These are phyloP conservation scores for Hiodon tergisus DNA, from an alignment of 2,113 vertebrate species.

Conservation along the genomic window DNA sequence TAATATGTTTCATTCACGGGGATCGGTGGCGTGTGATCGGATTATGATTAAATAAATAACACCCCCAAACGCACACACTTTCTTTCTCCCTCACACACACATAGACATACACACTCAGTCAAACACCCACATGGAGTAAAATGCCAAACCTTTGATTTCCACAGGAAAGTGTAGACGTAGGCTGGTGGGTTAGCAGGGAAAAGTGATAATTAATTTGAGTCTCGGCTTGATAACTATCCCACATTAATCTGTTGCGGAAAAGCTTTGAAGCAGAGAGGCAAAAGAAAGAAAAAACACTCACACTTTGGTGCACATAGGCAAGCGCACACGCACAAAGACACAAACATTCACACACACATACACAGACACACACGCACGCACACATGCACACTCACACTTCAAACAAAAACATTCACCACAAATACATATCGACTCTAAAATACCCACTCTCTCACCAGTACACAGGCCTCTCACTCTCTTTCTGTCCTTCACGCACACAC, in stretches of 20 bases:
- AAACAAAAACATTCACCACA: conserved; percentile 21
- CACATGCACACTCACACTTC: conserved; percentile 26
- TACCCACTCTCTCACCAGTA: conserved; percentile 18
- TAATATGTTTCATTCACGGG: too few species aligned
- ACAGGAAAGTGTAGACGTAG: not conserved
- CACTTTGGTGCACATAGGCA: not conserved
- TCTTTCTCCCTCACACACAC: not conserved
- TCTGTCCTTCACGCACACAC: too few species aligned
- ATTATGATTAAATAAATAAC: conserved; percentile 1
- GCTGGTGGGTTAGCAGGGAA: not conserved
- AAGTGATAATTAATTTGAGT: not conserved
- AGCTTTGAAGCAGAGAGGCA: not conserved
- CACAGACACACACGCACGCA: conserved; percentile 3
- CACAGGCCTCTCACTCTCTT: not conserved
- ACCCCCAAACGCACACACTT: not conserved
- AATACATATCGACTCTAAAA: conserved; percentile 19
- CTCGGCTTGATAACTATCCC: not conserved
- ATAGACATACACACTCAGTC: not conserved
- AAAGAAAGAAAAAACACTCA: not conserved
- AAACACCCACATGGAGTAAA: not conserved
- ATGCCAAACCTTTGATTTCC: not conserved
- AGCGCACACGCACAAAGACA: not conserved
- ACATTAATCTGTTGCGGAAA: not conserved
- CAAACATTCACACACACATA: not conserved
- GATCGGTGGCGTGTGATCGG: not conserved